Evolutionary conservation across 2,888 invertebrate genomes (phyloP).

Genomic region (Phyto melanocephala): DNA sequence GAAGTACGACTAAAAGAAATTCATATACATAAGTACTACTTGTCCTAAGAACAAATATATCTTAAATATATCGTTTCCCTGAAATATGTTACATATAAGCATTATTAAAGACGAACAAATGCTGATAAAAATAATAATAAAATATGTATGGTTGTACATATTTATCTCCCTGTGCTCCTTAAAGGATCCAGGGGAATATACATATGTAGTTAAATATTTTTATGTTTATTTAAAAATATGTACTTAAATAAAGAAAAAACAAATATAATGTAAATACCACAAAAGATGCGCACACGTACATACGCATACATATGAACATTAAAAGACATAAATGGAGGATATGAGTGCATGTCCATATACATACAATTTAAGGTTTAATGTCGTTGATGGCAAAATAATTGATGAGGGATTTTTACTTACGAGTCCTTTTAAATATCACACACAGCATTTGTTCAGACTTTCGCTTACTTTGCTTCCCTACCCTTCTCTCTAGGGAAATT

Average conservation of each 20-base stretch:
- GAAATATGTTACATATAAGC: neutral
- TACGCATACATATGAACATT: neutral
- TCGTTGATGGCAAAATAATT: constrained; percentile 49
- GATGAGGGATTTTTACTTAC: constrained; percentile 39
- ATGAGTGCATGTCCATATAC: neutral
- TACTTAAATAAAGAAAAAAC: too few species aligned
- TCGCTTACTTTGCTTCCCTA: neutral
- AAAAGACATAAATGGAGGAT: neutral
- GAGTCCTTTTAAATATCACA: neutral
- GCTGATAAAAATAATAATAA: too few species aligned
- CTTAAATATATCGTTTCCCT: neutral
- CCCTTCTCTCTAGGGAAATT: constrained; percentile 30
- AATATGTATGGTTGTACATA: too few species aligned
- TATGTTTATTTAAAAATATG: too few species aligned
- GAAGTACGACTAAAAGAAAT: neutral
- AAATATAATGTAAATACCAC: neutral
- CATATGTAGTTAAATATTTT: too few species aligned
- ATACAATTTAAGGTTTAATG: neutral
- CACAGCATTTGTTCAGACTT: too few species aligned
- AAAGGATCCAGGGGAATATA: too few species aligned
- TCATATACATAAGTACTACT: neutral
- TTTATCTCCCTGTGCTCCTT: too few species aligned
- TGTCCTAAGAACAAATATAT: neutral
- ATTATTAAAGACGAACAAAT: too few species aligned
- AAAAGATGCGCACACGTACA: neutral